Evolutionary conservation across 2,888 invertebrate species (phyloP), one percentile per base, ranked within the genome.

Genomic region (Cinara cedri): DNA sequence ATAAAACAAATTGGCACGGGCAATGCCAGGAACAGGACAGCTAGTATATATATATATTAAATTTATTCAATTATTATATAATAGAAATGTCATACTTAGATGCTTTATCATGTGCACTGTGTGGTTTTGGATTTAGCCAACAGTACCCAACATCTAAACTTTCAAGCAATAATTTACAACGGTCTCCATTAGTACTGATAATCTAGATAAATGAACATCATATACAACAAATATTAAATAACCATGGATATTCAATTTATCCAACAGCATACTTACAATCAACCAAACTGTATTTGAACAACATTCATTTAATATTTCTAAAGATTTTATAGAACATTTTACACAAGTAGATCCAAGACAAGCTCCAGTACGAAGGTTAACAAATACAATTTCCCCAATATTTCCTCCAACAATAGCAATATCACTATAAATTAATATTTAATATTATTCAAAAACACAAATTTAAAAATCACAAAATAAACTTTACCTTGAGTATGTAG

Each of bases 351-450:
- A 89, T 49, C 91, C 91, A 80, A 93, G 88, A 84, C 90, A 89
- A 82, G 88, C 88, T 82, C 92, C 91, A 82, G 89, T 90, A 82
- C 91, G 90, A 83, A 94, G 87, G 84, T 93, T 91, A 82, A 93
- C 89, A 85, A 92, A 90, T 82, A 89, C 86, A 82, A 92, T 87
- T 83, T 89, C 88, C 26, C 92, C 92, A 65, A 84, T 83, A 84
- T 84, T 85, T 44, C 86, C 87, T 34, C 85, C 87, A 71, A 87
- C 84, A 42, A 88, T 84, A 51, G 85, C 87, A 81, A 85, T 84
- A 82, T 83, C 82, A 80, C 84, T 84, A 72, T 6, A 81, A 81
- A 75, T 75, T 51, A 26, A 60, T 24, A 34, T 16, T 34, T 3
- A 44, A 63, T 11, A 34, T 49, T 13, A 19, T 44, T 44, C 13